These are phyloP conservation scores for Halictus rubicundus DNA, from an alignment of 1,140 invertebrate species.

Conservation along the genomic window DNA sequence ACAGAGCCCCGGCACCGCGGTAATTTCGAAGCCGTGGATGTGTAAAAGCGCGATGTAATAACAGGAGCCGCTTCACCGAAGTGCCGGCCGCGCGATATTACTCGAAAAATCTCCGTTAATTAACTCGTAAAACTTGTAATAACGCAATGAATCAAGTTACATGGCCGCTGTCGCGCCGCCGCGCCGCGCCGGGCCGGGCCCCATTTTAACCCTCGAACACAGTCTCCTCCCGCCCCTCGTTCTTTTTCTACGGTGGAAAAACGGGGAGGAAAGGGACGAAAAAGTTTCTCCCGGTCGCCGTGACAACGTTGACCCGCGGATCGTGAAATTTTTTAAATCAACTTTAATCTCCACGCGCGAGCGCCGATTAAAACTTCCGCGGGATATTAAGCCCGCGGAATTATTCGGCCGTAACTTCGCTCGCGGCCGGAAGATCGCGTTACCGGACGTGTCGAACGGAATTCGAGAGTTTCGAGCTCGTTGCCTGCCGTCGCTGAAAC, in stretches of 20 bases:
- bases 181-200: no score
- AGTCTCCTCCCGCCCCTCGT: neutral
- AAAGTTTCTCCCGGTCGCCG: neutral
- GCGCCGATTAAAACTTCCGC: neutral
- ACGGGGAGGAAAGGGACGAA: neutral
- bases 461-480: neutral
- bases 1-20: constrained; percentile 23
- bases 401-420: neutral
- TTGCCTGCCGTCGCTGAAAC: no score
- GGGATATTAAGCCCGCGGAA: neutral
- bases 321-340: constrained; percentile 23
- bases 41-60: constrained; percentile 52
- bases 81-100: constrained; percentile 49
- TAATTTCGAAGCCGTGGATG: constrained; percentile 59
- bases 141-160: constrained; percentile 54
- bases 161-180: no score
- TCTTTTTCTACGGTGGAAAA: neutral
- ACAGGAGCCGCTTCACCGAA: constrained; percentile 56
- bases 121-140: constrained; percentile 61
- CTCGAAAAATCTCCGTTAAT: constrained; percentile 61
- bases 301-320: constrained; percentile 10
- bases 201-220: neutral
- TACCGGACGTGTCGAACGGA: neutral
- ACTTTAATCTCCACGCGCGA: neutral
- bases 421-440: neutral